Evolutionary conservation across 2,888 invertebrate species (phyloP).

Genomic region (Morinoia aosen): DNA sequence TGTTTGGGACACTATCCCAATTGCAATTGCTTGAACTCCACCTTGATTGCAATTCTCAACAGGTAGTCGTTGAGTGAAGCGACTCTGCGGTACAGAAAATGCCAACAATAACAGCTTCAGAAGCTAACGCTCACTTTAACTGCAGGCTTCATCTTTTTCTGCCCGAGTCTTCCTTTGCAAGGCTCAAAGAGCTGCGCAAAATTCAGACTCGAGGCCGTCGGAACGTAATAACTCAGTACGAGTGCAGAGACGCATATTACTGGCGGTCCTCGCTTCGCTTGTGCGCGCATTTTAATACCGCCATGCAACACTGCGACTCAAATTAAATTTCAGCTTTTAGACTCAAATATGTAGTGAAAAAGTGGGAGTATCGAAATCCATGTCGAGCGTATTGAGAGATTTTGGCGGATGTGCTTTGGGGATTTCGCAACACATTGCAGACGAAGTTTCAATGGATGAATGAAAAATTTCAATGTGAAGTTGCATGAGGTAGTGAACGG

Average conservation of each 20-base stretch:
- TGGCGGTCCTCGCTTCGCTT: not conserved
- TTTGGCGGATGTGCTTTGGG: not conserved
- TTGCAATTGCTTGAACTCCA: no score
- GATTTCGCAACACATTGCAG: not conserved
- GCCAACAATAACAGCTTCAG: no score
- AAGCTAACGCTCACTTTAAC: no score
- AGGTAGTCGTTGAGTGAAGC: no score
- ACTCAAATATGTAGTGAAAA: not conserved
- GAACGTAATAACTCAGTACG: not conserved
- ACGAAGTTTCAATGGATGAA: not conserved
- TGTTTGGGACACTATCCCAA: no score
- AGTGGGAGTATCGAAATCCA: not conserved
- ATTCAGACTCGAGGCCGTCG: not conserved
- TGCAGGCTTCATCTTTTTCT: no score
- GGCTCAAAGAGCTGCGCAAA: not conserved
- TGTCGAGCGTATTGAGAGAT: not conserved
- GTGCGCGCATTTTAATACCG: not conserved
- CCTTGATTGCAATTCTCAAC: no score
- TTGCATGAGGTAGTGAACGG: not conserved
- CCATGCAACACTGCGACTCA: not conserved
- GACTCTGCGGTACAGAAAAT: no score
- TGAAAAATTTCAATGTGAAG: not conserved
- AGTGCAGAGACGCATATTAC: not conserved
- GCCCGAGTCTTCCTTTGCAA: not conserved
- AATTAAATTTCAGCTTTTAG: not conserved